Conservation (phyloP, 2,113 vertebrate species). For the Dissostichus mawsoni region DNA sequence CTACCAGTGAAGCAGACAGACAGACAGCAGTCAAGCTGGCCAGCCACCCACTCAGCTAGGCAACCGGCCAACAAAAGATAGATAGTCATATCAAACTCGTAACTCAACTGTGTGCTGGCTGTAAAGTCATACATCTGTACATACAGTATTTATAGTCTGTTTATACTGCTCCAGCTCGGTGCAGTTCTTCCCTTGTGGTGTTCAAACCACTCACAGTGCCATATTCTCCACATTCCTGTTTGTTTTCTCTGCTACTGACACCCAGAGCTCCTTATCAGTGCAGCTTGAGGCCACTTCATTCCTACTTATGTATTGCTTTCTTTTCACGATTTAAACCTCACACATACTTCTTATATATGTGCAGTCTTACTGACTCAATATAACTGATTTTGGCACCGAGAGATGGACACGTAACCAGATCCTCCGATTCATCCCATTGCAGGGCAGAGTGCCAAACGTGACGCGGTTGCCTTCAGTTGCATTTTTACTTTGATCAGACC, state of each 20-base stretch:
- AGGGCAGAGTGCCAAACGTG: not conserved
- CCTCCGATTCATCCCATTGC: not conserved
- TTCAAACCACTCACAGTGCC: constrained; percentile 36
- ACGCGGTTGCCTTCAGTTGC: constrained; percentile 13
- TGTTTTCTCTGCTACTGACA: constrained; percentile 35
- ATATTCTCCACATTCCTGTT: constrained; percentile 39
- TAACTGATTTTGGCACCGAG: constrained; percentile 7
- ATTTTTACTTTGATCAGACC: constrained; percentile 45
- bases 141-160: constrained; percentile 68
- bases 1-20: constrained; percentile 18
- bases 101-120: constrained; percentile 49
- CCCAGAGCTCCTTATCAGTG: constrained; percentile 36
- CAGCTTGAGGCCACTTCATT: not conserved
- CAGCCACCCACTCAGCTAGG: constrained; percentile 66
- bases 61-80: constrained; percentile 54
- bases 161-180: constrained; percentile 42
- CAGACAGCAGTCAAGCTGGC: constrained; percentile 34
- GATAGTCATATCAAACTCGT: constrained; percentile 53
- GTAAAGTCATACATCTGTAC: constrained; percentile 47
- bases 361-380: not conserved
- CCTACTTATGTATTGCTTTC: not conserved
- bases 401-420: constrained; percentile 14
- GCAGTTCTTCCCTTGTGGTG: constrained; percentile 10
- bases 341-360: not conserved
- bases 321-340: not conserved